Evolutionary conservation across 2,888 invertebrate genomes (phyloP).

Genomic region (Eristalis arbustorum): DNA sequence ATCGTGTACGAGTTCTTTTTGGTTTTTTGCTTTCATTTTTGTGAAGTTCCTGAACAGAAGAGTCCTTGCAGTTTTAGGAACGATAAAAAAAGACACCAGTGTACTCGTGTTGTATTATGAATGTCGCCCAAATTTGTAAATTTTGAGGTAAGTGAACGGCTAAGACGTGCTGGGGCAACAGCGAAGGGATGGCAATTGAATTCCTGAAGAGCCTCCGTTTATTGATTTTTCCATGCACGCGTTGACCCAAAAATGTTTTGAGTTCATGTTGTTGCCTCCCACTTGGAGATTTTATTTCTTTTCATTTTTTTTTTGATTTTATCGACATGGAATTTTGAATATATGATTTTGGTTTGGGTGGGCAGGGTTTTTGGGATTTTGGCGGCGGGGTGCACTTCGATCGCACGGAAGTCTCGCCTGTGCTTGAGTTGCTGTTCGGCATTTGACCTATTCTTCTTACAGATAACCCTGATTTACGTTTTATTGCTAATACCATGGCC

Average conservation of each 20-base stretch:
- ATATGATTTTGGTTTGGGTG: background rate
- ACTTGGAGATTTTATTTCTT: background rate
- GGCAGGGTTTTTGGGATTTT: background rate
- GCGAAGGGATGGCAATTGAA: slow-evolving; percentile 22
- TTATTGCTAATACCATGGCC: slow-evolving; percentile 93
- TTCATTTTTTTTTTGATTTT: background rate
- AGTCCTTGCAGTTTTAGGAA: background rate
- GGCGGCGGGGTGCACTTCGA: background rate
- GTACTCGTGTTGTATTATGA: slow-evolving; percentile 84
- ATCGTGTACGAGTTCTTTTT: background rate
- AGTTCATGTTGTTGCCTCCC: slow-evolving; percentile 8
- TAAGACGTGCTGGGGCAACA: background rate
- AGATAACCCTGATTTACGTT: slow-evolving; percentile 91
- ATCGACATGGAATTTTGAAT: background rate
- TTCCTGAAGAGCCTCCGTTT: slow-evolving; percentile 35
- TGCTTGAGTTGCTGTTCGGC: background rate
- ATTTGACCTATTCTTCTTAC: slow-evolving; percentile 73
- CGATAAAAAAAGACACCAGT: slow-evolving; percentile 40
- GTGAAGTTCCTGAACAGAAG: slow-evolving; percentile 24
- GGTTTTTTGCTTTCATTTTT: background rate
- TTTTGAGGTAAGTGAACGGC: slow-evolving; percentile 85
- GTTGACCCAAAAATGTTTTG: slow-evolving; percentile 58
- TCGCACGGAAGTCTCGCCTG: background rate
- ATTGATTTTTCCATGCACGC: slow-evolving; percentile 66
- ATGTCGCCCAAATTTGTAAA: slow-evolving; percentile 93